phyloP scores from a whole-genome alignment of 2,797 vertebrate genomes.

The Semaprochilodus insignis region DNA sequence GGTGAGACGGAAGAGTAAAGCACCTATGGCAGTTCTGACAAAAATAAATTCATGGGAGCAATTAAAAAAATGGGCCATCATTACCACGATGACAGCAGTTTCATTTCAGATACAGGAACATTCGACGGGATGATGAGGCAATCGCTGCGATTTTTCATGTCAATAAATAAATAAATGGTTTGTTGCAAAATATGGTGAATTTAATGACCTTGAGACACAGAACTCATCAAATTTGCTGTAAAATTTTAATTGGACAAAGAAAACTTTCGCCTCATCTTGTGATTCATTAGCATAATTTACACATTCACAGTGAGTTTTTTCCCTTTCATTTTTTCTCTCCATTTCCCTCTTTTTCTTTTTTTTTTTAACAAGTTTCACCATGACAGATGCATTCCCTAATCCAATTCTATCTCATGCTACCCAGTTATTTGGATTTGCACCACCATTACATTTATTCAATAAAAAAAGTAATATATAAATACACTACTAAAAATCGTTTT shows the following conservation, averaged over 20 bases:
- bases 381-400: conserved; percentile 58
- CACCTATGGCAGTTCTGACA: background rate
- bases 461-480: background rate
- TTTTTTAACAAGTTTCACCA: too few relatives aligned
- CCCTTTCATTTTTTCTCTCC: background rate
- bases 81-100: conserved; percentile 20
- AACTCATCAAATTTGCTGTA: conserved; percentile 47
- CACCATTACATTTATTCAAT: conserved; percentile 5
- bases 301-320: conserved; percentile 55
- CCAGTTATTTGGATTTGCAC: conserved; percentile 6
- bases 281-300: conserved; percentile 60
- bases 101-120: conserved; percentile 13
- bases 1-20: background rate
- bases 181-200: conserved; percentile 31
- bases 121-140: conserved; percentile 30
- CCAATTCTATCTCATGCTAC: conserved; percentile 33
- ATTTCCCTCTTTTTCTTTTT: too few relatives aligned
- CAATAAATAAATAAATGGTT: conserved; percentile 38
- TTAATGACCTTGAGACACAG: conserved; percentile 34
- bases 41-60: background rate
- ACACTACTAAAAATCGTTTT: background rate
- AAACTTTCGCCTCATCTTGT: conserved; percentile 56
- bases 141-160: conserved; percentile 16
- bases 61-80: background rate
- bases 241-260: conserved; percentile 49